Conservation (phyloP, 2,113 vertebrate species). For the Amazona vittata region DNA sequence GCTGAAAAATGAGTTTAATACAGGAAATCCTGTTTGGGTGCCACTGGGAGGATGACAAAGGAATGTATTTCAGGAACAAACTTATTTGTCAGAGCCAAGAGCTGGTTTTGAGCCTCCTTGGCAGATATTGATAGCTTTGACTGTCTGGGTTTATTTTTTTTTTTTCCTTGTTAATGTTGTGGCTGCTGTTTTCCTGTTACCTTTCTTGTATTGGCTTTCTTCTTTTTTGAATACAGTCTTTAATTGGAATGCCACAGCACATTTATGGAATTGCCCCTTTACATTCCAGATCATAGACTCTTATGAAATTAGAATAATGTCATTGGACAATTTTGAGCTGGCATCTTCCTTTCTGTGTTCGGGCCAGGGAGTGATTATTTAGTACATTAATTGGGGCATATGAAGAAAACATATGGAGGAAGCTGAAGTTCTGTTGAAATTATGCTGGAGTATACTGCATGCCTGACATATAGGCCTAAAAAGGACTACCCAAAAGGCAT, state of each 20-base stretch:
- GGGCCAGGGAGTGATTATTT: background rate
- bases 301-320: background rate
- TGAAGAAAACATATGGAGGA: background rate
- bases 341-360: background rate
- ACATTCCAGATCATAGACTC: background rate
- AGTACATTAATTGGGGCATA: background rate
- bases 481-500: background rate
- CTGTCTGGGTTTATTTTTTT: background rate
- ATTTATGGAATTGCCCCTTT: background rate
- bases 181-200: background rate
- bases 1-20: background rate
- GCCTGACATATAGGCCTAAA: background rate
- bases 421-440: background rate
- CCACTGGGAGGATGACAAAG: background rate
- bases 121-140: background rate
- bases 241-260: too few species aligned
- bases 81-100: background rate
- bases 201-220: background rate
- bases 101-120: background rate
- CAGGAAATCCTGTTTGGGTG: conserved; percentile 23
- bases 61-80: background rate
- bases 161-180: background rate
- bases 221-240: background rate
- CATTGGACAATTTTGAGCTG: background rate
- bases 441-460: background rate